Evolutionary conservation across 2,888 invertebrate genomes (phyloP).

Genomic region (Rutpela maculata): DNA sequence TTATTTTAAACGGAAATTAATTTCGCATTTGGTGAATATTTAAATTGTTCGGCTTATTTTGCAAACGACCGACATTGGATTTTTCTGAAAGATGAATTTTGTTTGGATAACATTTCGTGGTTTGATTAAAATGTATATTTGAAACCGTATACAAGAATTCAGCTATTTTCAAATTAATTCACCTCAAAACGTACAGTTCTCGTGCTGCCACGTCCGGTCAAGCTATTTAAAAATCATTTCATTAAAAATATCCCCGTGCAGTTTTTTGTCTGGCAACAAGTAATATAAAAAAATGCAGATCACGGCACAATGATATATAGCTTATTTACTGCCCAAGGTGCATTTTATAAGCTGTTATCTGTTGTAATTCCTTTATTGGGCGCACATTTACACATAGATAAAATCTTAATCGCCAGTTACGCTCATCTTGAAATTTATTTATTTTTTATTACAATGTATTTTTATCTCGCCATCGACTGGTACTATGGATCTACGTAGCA

Average conservation of each 20-base stretch:
- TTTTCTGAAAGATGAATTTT: no score
- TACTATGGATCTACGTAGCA: conserved; percentile 34
- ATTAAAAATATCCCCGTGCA: not conserved
- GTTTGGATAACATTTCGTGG: no score
- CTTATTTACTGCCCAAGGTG: conserved; percentile 45
- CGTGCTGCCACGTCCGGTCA: not conserved
- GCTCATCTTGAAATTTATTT: conserved; percentile 52
- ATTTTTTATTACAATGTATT: conserved; percentile 40
- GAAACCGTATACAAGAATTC: no score
- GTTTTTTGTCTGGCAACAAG: not conserved
- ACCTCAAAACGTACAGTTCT: no score
- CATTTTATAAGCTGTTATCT: conserved; percentile 49
- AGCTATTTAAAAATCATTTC: not conserved
- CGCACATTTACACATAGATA: conserved; percentile 54
- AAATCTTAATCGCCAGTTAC: conserved; percentile 54
- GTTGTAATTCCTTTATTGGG: conserved; percentile 52
- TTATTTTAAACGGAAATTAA: no score
- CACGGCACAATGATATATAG: conserved; percentile 48
- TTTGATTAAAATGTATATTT: no score
- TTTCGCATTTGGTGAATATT: no score
- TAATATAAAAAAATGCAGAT: conserved; percentile 6
- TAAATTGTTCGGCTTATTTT: no score
- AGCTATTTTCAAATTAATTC: no score
- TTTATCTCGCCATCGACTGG: conserved; percentile 42
- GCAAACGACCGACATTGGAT: no score